These are phyloP conservation scores for Pecten maximus DNA, from an alignment of 2,888 invertebrate species.

Conservation along the genomic window DNA sequence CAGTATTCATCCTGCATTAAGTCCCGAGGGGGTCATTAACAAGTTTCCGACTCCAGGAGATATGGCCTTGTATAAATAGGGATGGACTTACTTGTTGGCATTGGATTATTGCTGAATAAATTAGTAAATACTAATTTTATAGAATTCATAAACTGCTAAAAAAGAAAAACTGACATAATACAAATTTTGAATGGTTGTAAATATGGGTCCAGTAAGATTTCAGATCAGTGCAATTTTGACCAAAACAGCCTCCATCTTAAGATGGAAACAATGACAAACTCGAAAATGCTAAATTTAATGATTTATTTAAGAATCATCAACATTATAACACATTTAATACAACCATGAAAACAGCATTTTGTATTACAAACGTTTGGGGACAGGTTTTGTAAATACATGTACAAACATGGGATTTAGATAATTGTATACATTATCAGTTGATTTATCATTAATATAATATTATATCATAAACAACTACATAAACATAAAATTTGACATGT, in stretches of 20 bases:
- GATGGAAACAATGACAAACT: not conserved
- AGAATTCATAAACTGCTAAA: too few relatives aligned
- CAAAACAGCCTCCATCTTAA: not conserved
- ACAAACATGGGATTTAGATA: not conserved
- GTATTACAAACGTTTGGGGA: not conserved
- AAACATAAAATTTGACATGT: too few relatives aligned
- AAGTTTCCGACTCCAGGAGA: too few relatives aligned
- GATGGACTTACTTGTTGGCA: too few relatives aligned
- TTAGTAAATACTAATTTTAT: too few relatives aligned
- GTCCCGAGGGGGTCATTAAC: too few relatives aligned
- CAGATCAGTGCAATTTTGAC: not conserved
- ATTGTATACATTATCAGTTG: not conserved
- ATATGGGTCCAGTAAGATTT: not conserved
- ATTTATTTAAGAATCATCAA: not conserved
- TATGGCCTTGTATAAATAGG: too few relatives aligned
- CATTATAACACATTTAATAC: not conserved
- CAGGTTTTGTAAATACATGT: not conserved
- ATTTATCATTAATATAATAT: too few relatives aligned
- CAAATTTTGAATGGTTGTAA: not conserved
- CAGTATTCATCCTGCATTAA: too few relatives aligned
- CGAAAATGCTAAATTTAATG: not conserved
- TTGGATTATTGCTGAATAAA: too few relatives aligned
- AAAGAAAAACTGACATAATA: too few relatives aligned
- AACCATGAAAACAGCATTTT: slow-evolving; percentile 11
- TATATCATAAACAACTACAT: too few relatives aligned